Percentiles rank a stretch among this genome's conserved stretches.
phyloP scores from a whole-genome alignment of 1,140 invertebrate species.

The Drosophila pachea region DNA sequence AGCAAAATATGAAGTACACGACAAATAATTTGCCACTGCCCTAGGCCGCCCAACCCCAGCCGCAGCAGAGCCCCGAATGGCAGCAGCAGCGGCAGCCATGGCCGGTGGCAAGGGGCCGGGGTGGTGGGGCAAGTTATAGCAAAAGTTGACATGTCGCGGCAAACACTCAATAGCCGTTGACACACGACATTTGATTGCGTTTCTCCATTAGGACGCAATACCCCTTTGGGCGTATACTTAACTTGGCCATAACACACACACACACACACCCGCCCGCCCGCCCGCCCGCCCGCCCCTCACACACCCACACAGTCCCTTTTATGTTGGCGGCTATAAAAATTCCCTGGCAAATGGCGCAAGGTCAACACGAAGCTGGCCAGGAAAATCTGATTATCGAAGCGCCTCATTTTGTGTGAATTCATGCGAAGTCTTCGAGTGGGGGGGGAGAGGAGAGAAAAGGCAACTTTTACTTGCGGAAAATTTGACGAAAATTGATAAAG shows the following conservation, averaged over 20 bases:
- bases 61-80: not conserved
- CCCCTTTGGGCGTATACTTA: conserved; percentile 25
- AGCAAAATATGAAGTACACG: conserved; percentile 39
- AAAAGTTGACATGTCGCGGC: conserved; percentile 20
- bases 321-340: conserved; percentile 22
- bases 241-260: conserved; percentile 2
- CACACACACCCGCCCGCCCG: not conserved
- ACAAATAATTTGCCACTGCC: conserved; percentile 39
- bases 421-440: not conserved
- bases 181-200: conserved; percentile 45
- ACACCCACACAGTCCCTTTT: too few relatives aligned
- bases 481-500: too few relatives aligned
- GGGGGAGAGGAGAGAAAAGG: too few relatives aligned
- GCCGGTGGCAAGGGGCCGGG: not conserved
- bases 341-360: conserved; percentile 6
- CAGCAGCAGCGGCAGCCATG: too few relatives aligned
- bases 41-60: conserved; percentile 17
- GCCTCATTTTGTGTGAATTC: not conserved
- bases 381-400: not conserved
- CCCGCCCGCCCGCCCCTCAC: too few relatives aligned
- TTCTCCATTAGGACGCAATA: conserved; percentile 32
- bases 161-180: conserved; percentile 42
- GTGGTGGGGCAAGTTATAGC: not conserved
- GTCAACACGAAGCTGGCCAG: conserved; percentile 6
- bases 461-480: too few relatives aligned